Evolutionary conservation across 2,888 invertebrate genomes (phyloP), one percentile per base, ranked within the genome.

Genomic region (Drosophila neonasuta): DNA sequence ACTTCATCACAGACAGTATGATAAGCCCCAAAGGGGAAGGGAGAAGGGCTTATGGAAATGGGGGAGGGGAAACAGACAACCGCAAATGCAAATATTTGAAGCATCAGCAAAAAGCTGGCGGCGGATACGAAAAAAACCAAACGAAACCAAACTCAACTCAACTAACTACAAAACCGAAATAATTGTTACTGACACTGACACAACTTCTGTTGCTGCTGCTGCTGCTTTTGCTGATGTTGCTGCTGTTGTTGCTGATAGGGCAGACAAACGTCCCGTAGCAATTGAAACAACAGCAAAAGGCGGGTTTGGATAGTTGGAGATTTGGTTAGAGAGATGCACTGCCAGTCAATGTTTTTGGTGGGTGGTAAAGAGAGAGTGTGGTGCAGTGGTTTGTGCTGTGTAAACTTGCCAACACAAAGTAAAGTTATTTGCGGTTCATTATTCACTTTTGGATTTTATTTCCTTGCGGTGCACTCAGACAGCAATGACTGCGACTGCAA

Each of bases 341-440:
- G 30, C 42, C 61, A 55, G 56, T 49, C 57, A 42, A 50, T 50
- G 65, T 46, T 36, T 46, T 36, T 41, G 60, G 48, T 24, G 42
- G 61, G n/a, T 46, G 58, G 39, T 15, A 41, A 11, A 41, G 15
- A 36, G 11, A 36, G 32, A 10, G 39, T 24, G 32, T 46, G 41
- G 46, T 58, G 49, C 20, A 44, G 48, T 52, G 62, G 64, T 39
- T 36, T 36, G 32, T 70, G 39, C 55, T 62, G 55, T 68, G 57
- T 41, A 71, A 71, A 63, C 67, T 68, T 64, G 69, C 51, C 68
- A 71, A 63, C 71, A 74, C 78, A 80, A 80, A 83, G 80, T 69
- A 80, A 88, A 84, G 75, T 85, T 88, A 86, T 88, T 86, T 86
- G 88, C 85, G 87, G 85, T 88, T 86, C 86, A 86, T 86, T 86